phyloP scores from a whole-genome alignment of 2,888 invertebrate species.

The Dolichopus griseipennis region DNA sequence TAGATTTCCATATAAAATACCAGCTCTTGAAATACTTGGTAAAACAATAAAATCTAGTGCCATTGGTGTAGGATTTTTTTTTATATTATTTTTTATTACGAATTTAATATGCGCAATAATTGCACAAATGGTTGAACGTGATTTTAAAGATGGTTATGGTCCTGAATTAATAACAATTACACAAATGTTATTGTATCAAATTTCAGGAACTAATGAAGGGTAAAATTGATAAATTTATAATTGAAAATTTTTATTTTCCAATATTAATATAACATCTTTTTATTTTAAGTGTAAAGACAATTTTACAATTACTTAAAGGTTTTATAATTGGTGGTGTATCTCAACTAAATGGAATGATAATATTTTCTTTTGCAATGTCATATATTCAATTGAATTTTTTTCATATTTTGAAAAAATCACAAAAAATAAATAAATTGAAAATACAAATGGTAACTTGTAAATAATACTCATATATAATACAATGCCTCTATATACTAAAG shows the following conservation, averaged over 20 bases:
- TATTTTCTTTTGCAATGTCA: no score
- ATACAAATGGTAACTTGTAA: no score
- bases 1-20: constrained; percentile 99
- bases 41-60: constrained; percentile 99
- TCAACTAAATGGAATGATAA: constrained; percentile 72
- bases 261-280: no score
- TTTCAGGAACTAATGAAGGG: constrained; percentile 99
- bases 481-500: no score
- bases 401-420: no score
- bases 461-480: no score
- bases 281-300: no score
- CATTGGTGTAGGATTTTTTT: constrained; percentile 96
- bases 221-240: constrained; percentile 62
- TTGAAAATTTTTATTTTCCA: no score
- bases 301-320: constrained; percentile 95
- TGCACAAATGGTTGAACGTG: constrained; percentile 99
- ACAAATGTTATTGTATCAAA: constrained; percentile 99
- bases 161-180: constrained; percentile 99
- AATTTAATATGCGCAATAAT: constrained; percentile 99
- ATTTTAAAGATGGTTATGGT: constrained; percentile 85
- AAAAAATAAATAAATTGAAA: no score
- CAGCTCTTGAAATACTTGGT: constrained; percentile 95
- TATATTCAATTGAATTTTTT: no score
- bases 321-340: constrained; percentile 99
- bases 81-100: constrained; percentile 99